Evolutionary conservation across 2,113 vertebrate species (phyloP).

Genomic region (Mormoops blainvillei): DNA sequence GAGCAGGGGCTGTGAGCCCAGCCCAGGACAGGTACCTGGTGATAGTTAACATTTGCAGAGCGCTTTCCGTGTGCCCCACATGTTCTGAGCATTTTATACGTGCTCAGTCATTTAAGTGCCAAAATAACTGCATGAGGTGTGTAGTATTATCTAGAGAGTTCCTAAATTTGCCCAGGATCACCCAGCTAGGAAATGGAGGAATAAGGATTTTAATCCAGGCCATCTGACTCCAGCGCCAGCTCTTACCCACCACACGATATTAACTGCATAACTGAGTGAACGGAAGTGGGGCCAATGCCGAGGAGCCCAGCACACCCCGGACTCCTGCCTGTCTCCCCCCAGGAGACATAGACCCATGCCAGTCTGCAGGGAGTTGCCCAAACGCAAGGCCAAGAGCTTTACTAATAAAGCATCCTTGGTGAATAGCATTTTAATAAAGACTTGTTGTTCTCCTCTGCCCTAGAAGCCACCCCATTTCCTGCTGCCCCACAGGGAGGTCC

Average conservation of each 20-base stretch:
- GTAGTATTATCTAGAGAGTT: background rate
- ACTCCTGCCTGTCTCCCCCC: background rate
- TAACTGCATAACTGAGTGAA: background rate
- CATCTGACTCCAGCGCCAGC: background rate
- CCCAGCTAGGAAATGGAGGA: background rate
- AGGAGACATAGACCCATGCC: background rate
- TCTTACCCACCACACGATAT: fast-evolving
- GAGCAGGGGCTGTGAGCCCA: background rate
- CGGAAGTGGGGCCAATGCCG: background rate
- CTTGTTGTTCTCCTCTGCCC: constrained; percentile 46
- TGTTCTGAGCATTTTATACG: background rate
- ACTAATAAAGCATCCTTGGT: background rate
- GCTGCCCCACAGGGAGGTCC: constrained; percentile 13
- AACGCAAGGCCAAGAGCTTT: constrained; percentile 9
- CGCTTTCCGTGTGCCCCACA: background rate
- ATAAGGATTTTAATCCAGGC: background rate
- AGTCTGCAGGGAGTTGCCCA: background rate
- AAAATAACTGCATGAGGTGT: background rate
- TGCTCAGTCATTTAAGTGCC: background rate
- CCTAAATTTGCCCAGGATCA: background rate
- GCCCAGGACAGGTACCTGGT: background rate
- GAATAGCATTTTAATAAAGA: constrained; percentile 51
- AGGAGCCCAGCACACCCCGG: background rate
- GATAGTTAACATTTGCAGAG: background rate
- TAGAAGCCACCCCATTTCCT: constrained; percentile 28